Base-by-base conservation (phyloP, 2,888 invertebrate genomes). In the Homarus gammarus region DNA sequence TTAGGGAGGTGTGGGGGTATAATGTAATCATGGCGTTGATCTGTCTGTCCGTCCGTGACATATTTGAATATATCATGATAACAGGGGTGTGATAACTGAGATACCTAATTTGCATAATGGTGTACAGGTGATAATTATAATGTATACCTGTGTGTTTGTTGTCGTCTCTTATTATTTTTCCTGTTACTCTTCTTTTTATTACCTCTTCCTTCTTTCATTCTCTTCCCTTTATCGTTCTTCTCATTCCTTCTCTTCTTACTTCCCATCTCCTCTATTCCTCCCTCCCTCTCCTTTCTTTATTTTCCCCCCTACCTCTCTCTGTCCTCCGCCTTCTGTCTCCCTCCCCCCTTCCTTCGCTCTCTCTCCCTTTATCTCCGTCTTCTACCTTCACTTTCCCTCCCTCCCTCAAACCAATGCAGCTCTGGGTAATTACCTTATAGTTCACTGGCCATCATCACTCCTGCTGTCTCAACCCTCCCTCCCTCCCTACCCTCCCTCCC, bases 391-490 rank as follows among this genome's bases (percentile, higher is more conserved):
- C 22, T 22, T 3, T 56, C 56, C 22, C 56, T 3, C 22, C 56
- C 64, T 27, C 64, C 64, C 27, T 64, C 3, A 0, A 64, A 27
- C 64, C 27, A 64, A n/a, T 64, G 27, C 64, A 64, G 64, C 27
- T 6, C 2, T 6, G 64, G 27, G 27, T 64, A 27, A 27, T 56
- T 27, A 64, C 64, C 64, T n/a, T 64, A 27, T 27, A 64, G 64
- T 64, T 64, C 64, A 64, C 6, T 64, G 64, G 27, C 64, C 64
- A 6, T 22, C 64, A 27, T 64, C 10, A 64, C 64, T 64, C 64
- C 64, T 27, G 27, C 64, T 64, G 64, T 64, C 64, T 64, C 64
- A 64, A n/a, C 64, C 64, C 64, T 61, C 27, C 61, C 27, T 27
- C 27, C 61, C 61, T 61, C 10, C 27, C 10, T 10, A 27, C 61